These are phyloP conservation scores for Macrotis lagotis DNA, from an alignment of 2,113 vertebrate species.

Conservation along the genomic window DNA sequence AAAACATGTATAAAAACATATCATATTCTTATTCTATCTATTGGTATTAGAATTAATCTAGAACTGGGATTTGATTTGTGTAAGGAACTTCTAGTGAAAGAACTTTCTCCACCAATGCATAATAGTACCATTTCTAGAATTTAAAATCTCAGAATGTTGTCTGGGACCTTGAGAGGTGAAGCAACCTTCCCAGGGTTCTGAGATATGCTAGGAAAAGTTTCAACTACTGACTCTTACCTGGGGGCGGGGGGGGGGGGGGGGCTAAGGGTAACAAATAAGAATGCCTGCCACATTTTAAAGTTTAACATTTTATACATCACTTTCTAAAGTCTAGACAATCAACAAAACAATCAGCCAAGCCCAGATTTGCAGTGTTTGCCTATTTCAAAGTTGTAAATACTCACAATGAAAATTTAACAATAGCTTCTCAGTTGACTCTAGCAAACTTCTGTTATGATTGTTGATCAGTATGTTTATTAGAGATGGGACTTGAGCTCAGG, in stretches of 20 bases:
- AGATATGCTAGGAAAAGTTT: background rate
- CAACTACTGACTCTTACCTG: background rate
- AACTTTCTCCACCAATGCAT: background rate
- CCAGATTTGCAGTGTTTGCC: background rate
- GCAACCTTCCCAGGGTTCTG: background rate
- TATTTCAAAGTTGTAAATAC: background rate
- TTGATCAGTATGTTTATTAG: background rate
- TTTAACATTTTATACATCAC: background rate
- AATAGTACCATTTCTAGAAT: background rate
- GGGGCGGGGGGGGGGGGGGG: too few species aligned
- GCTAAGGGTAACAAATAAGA: too few species aligned
- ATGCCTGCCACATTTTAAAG: background rate
- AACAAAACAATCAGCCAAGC: background rate
- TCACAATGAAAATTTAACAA: background rate
- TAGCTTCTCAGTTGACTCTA: background rate
- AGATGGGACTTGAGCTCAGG: background rate
- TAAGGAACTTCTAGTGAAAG: background rate
- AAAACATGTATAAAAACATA: background rate
- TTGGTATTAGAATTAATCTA: background rate
- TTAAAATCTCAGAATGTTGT: background rate
- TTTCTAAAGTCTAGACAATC: background rate
- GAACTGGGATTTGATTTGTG: background rate
- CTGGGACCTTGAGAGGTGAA: background rate
- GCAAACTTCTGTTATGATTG: background rate
- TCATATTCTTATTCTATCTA: background rate